Conservation (phyloP, 2,797 vertebrate species). For the Eleutherodactylus coqui region DNA sequence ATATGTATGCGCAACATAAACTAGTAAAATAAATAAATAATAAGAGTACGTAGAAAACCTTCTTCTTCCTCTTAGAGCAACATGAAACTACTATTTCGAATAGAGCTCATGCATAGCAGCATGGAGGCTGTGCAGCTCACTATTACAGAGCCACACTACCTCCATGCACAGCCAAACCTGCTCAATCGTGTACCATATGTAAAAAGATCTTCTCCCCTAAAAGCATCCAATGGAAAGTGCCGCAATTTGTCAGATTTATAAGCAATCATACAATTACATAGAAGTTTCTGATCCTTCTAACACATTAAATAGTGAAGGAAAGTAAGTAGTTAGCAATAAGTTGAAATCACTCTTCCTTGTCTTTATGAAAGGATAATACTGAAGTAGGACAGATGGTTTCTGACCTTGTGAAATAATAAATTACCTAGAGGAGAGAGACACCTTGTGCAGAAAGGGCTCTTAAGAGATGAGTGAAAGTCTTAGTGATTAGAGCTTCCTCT, state of each 20-base stretch:
- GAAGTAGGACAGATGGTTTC: conserved; percentile 45
- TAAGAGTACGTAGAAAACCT: too few relatives aligned
- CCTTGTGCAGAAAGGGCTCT: conserved; percentile 49
- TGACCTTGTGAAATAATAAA: conserved; percentile 58
- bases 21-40: too few relatives aligned
- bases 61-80: too few relatives aligned
- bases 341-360: not conserved
- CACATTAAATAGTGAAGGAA: not conserved
- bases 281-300: not conserved
- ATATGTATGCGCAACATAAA: too few relatives aligned
- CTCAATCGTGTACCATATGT: too few relatives aligned
- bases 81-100: too few relatives aligned
- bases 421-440: conserved; percentile 45
- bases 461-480: conserved; percentile 57
- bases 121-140: too few relatives aligned
- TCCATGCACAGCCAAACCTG: too few relatives aligned
- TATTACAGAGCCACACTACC: too few relatives aligned
- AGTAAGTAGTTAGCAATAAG: not conserved
- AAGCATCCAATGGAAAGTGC: too few relatives aligned
- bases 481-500: conserved; percentile 50
- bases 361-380: not conserved
- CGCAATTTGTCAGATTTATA: not conserved
- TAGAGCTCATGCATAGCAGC: too few relatives aligned
- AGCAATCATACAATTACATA: not conserved
- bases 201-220: too few relatives aligned